These are phyloP conservation scores for Erebia ligea DNA, from an alignment of 2,888 invertebrate species.

Conservation along the genomic window DNA sequence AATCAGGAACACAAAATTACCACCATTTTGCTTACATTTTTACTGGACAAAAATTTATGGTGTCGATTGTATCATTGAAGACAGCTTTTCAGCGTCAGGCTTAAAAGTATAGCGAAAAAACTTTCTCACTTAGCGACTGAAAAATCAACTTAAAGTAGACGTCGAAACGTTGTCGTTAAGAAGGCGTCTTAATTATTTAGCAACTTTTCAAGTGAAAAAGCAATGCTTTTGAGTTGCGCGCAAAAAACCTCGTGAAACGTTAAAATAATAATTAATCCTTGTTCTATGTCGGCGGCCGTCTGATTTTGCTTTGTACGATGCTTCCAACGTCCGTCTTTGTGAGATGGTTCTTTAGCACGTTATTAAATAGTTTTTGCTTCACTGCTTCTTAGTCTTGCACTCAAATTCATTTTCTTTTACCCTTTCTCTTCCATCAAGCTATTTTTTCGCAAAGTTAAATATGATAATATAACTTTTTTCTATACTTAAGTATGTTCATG, in stretches of 20 bases:
- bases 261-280: conserved; percentile 83
- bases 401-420: conserved; percentile 28
- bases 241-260: conserved; percentile 78
- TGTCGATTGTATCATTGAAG: conserved; percentile 4
- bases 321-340: conserved; percentile 70
- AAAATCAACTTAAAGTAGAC: conserved; percentile 65
- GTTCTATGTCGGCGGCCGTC: conserved; percentile 53
- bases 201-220: conserved; percentile 77
- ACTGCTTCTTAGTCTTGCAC: conserved; percentile 59
- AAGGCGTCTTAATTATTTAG: conserved; percentile 79
- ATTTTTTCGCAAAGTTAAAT: conserved; percentile 9
- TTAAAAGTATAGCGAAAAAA: conserved; percentile 46
- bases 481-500: neutral
- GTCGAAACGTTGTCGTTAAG: conserved; percentile 72
- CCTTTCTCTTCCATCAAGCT: conserved; percentile 7
- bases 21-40: conserved; percentile 1
- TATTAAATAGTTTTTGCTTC: conserved; percentile 80
- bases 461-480: neutral
- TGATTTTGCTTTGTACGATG: conserved; percentile 69
- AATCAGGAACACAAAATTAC: neutral
- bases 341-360: conserved; percentile 63
- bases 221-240: conserved; percentile 79
- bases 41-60: conserved; percentile 9
- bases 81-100: conserved; percentile 18
- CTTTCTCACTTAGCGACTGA: conserved; percentile 47